phyloP scores from a whole-genome alignment of 2,113 vertebrate genomes.

The Felis chaus region DNA sequence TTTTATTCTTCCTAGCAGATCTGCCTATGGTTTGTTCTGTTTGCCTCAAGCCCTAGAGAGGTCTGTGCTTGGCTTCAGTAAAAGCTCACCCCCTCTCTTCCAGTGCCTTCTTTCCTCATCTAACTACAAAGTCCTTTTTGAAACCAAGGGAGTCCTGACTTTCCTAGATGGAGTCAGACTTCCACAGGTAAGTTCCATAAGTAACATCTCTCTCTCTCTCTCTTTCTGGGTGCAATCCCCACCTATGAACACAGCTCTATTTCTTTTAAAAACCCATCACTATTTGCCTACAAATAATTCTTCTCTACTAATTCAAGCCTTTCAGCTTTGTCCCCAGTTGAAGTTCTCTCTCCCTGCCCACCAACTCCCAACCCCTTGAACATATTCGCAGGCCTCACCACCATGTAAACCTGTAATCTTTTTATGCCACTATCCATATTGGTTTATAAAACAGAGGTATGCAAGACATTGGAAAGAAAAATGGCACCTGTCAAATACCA shows the following conservation, averaged over 20 bases:
- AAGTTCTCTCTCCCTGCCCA: slow-evolving; percentile 48
- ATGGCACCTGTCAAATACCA: slow-evolving; percentile 88
- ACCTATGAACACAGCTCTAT: neutral
- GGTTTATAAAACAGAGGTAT: slow-evolving; percentile 86
- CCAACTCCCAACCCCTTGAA: slow-evolving; percentile 10
- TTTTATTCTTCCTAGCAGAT: neutral
- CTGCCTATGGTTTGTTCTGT: neutral
- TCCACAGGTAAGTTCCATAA: neutral
- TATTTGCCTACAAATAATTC: slow-evolving; percentile 52
- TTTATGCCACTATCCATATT: slow-evolving; percentile 79
- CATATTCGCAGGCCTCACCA: slow-evolving; percentile 60
- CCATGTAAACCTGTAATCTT: slow-evolving; percentile 78
- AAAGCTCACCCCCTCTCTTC: neutral
- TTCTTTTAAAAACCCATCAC: slow-evolving; percentile 47
- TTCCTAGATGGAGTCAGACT: slow-evolving; percentile 14
- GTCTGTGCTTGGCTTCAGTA: neutral
- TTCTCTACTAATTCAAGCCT: slow-evolving; percentile 12
- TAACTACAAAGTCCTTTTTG: slow-evolving; percentile 19
- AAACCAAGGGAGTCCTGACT: neutral
- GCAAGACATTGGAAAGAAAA: slow-evolving; percentile 87
- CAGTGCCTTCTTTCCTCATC: neutral
- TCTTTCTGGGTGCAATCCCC: neutral
- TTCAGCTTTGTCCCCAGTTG: neutral
- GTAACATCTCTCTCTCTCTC: neutral
- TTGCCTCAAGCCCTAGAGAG: neutral